Base-by-base conservation (phyloP, 2,797 vertebrate genomes). In the Calcarius lapponicus region DNA sequence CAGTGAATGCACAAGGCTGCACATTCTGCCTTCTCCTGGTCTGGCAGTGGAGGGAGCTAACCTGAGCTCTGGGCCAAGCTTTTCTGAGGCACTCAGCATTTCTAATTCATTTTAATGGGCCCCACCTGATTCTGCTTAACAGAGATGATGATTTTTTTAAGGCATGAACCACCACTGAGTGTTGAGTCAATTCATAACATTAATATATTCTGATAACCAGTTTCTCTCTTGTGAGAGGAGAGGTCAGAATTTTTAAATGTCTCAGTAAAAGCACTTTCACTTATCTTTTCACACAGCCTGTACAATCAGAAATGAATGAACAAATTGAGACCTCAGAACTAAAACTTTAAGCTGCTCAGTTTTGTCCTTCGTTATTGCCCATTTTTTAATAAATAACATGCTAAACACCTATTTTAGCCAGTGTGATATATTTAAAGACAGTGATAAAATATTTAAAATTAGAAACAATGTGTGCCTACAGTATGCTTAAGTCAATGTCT, bases 1-100 rank as follows among this genome's bases (percentile, higher is more conserved):
- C 2, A 2, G 64, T 3, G 2, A 78, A 57, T 4, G 21, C 3
- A 1, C 54, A 72, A 31, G 0, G 2, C 54, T 54, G 25, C 60
- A 67, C 18, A 40, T 17, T 56, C 74, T 79, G 57, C 32, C 31
- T 50, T 11, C 47, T 81, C 26, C 17, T 8, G 4, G 32, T 29
- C 40, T n/a, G 28, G 50, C 0, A 0, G 6, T 6, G 1, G 1
- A 7, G 21, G 18, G 54, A 88, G 47, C 11, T 31, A 53, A 66
- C 15, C 10, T 3, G 3, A 84, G 56, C 66, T 84, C 16, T 61
- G 32, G 28, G 47, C 18, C 51, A 71, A 64, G 53, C 14, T 60
- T 48, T 93, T 60, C 60, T 73, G 51, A 86, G 32, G 28, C 38
- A 42, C 16, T 88, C 64, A 81, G 32, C 17, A 40, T 17, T 88